Base-by-base conservation (phyloP, 1,140 invertebrate genomes). In the Brachionus koreanus region DNA sequence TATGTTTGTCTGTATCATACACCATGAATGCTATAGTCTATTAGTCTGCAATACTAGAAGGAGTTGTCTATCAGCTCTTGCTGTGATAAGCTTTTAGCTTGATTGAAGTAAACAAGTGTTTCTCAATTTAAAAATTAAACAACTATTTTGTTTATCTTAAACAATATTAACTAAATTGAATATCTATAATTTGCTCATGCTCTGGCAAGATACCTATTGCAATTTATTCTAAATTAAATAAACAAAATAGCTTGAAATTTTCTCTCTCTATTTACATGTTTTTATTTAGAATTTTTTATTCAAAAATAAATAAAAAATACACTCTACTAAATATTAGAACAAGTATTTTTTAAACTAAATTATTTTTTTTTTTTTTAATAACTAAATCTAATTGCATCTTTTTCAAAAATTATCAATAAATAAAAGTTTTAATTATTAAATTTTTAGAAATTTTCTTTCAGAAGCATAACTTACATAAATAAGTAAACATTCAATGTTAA, bases 1-100 rank as follows among this genome's bases (percentile, higher is more conserved):
- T 69, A 39, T 69, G 35, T 19, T 39, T 69, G 65, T 10, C 9
- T 33, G 16, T n/a, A 42, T 9, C 5, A 69, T 19, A 12, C 33
- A 16, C n/a, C 13, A 42, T 16, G 65, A 9, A 42, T 16, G 12
- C n/a, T n/a, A n/a, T 69, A 37, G 25, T 29, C 6, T 69, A 37
- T 69, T 9, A 69, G n/a, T 43, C 12, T 37, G 65, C 16, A 39
- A 69, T 3, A 16, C 13, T 13, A 69, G 16, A 69, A 39, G 16
- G 3, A 69, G n/a, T 39, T n/a, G 37, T 69, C 65, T 35, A 39
- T 65, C 25, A 65, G n/a, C 19, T 69, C 65, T 37, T 16, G n/a
- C 65, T 69, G 65, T 43, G 65, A 69, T 69, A 69, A 69, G 65
- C 65, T 33, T 65, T 57, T 69, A 39, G 16, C 19, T 69, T 69